These are phyloP conservation scores for Caradrina clavipalpis DNA, from an alignment of 2,888 invertebrate genomes.

Conservation along the genomic window DNA sequence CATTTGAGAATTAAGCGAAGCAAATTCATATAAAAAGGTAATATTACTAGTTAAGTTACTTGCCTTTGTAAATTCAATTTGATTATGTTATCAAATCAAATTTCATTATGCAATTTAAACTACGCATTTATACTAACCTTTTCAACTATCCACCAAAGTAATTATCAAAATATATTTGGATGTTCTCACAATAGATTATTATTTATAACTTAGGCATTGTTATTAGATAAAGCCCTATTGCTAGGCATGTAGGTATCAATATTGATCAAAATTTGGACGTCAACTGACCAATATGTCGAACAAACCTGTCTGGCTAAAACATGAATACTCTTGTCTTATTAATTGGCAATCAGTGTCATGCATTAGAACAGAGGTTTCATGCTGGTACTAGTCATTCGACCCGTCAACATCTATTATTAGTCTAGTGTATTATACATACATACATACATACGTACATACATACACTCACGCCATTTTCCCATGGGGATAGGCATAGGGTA, in stretches of 20 bases:
- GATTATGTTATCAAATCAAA: background rate
- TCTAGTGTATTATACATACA: no score
- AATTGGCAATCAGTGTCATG: slow-evolving; percentile 29
- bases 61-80: background rate
- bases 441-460: no score
- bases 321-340: background rate
- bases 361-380: slow-evolving; percentile 1
- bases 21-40: no score
- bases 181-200: background rate
- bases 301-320: background rate
- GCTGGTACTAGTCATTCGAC: background rate
- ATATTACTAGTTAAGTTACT: background rate
- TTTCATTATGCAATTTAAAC: slow-evolving; percentile 9
- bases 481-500: no score
- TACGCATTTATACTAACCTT: background rate
- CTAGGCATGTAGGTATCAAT: background rate
- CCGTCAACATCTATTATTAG: no score
- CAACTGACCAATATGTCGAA: background rate
- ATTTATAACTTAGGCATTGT: background rate
- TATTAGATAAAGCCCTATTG: background rate
- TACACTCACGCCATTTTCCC: no score
- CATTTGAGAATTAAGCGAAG: no score
- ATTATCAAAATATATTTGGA: background rate
- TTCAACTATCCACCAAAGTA: background rate
- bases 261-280: background rate